phyloP scores from a whole-genome alignment of 2,113 vertebrate species.

The Oreamnos americanus region DNA sequence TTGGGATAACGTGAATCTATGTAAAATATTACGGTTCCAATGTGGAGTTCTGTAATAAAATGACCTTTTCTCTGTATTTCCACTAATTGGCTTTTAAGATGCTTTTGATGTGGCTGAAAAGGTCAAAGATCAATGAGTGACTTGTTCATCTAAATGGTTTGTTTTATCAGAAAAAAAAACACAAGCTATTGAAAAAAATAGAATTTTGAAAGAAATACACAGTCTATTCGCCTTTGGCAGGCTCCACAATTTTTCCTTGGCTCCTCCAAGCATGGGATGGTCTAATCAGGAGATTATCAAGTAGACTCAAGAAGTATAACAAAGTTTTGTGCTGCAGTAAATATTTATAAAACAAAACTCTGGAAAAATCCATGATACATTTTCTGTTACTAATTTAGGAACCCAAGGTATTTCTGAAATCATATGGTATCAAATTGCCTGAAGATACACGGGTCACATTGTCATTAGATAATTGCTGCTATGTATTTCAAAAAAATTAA shows the following conservation, averaged over 20 bases:
- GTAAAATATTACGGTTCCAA: conserved; percentile 53
- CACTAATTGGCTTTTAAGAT: conserved; percentile 73
- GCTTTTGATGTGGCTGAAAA: conserved; percentile 74
- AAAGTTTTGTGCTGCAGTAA: conserved; percentile 80
- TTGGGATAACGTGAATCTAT: conserved; percentile 53
- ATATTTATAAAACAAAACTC: conserved; percentile 84
- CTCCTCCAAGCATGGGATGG: conserved; percentile 75
- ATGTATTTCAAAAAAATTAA: conserved; percentile 7
- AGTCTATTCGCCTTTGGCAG: conserved; percentile 73
- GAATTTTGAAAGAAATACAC: conserved; percentile 74
- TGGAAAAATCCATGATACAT: conserved; percentile 77
- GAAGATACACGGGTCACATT: conserved; percentile 15
- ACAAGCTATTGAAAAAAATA: conserved; percentile 76
- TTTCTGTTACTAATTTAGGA: conserved; percentile 82
- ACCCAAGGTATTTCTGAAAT: conserved; percentile 76
- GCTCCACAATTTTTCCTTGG: conserved; percentile 74
- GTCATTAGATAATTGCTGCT: background rate
- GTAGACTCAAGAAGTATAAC: conserved; percentile 82
- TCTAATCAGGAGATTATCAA: conserved; percentile 86
- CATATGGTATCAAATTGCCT: conserved; percentile 70
- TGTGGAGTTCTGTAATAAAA: conserved; percentile 58
- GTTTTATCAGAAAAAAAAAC: conserved; percentile 64
- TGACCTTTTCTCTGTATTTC: conserved; percentile 71
- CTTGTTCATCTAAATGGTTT: conserved; percentile 78
- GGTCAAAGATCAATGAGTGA: conserved; percentile 80